Percentiles rank a stretch among this genome's conserved stretches.
phyloP scores from a whole-genome alignment of 2,888 invertebrate genomes.

The Drosophila prolongata region DNA sequence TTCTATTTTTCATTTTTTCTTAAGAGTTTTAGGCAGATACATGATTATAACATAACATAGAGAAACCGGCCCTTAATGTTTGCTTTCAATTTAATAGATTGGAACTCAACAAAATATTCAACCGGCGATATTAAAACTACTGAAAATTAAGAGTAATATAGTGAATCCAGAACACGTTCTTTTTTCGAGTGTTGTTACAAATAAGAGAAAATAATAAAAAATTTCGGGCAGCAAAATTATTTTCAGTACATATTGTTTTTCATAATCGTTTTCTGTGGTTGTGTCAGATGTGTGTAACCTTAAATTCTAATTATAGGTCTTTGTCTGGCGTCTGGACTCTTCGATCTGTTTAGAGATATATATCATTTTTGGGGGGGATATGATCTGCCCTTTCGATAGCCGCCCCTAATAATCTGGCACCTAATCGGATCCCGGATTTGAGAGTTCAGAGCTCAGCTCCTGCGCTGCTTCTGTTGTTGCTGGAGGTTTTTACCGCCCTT shows the following conservation, averaged over 20 bases:
- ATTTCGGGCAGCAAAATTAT: background rate
- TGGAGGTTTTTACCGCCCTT: slow-evolving; percentile 52
- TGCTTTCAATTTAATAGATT: background rate
- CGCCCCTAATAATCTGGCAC: slow-evolving; percentile 3
- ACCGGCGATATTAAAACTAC: background rate
- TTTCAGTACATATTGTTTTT: background rate
- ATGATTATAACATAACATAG: no score
- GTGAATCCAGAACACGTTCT: background rate
- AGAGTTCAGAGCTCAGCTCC: slow-evolving; percentile 19
- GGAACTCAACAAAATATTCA: background rate
- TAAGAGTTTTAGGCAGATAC: no score
- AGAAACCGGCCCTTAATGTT: background rate
- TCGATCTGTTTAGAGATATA: background rate
- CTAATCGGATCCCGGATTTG: slow-evolving; percentile 9
- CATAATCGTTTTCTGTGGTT: background rate
- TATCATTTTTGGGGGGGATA: background rate
- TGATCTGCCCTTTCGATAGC: slow-evolving; percentile 8
- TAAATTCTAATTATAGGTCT: background rate
- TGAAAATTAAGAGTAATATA: background rate
- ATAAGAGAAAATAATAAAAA: background rate
- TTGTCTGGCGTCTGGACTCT: background rate
- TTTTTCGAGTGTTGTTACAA: background rate
- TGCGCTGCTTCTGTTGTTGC: slow-evolving; percentile 44
- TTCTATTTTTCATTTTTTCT: no score
- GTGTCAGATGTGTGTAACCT: slow-evolving; percentile 9